Conservation (phyloP, 2,113 vertebrate genomes). For the Rhea americana region DNA sequence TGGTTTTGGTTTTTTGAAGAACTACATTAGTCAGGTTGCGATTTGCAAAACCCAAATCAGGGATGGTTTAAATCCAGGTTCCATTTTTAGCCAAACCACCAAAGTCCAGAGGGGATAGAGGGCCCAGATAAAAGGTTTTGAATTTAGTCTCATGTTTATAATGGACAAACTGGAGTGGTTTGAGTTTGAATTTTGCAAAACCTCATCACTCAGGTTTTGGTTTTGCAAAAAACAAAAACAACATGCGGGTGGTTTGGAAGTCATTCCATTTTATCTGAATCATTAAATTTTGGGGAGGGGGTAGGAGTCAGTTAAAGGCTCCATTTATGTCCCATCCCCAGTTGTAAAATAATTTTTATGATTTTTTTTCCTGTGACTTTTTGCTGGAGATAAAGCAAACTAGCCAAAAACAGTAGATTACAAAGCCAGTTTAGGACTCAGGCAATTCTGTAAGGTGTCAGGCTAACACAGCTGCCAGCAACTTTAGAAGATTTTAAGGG, state of each 20-base stretch:
- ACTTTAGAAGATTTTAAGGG: background rate
- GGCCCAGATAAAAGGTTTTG: constrained; percentile 57
- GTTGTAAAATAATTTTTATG: background rate
- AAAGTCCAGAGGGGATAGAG: constrained; percentile 41
- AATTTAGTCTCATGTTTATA: constrained; percentile 35
- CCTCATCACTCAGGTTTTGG: constrained; percentile 63
- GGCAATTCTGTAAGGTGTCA: background rate
- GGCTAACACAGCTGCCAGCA: background rate
- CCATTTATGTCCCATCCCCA: background rate
- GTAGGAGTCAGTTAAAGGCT: background rate
- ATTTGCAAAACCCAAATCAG: constrained; percentile 55
- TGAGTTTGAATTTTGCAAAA: constrained; percentile 58
- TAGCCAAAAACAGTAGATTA: background rate
- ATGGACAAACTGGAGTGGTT: constrained; percentile 34
- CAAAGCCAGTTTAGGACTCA: background rate
- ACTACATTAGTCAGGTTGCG: constrained; percentile 42
- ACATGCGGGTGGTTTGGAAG: background rate
- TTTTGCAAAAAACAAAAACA: constrained; percentile 57
- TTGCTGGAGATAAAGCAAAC: background rate
- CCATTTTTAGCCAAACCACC: constrained; percentile 63
- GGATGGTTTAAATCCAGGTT: constrained; percentile 43
- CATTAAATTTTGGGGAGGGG: background rate
- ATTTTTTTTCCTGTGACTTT: background rate
- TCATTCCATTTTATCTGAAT: constrained; percentile 47
- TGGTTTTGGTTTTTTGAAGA: constrained; percentile 67